Base-by-base conservation (phyloP, 2,797 vertebrate species). In the Xenentodon cancila region DNA sequence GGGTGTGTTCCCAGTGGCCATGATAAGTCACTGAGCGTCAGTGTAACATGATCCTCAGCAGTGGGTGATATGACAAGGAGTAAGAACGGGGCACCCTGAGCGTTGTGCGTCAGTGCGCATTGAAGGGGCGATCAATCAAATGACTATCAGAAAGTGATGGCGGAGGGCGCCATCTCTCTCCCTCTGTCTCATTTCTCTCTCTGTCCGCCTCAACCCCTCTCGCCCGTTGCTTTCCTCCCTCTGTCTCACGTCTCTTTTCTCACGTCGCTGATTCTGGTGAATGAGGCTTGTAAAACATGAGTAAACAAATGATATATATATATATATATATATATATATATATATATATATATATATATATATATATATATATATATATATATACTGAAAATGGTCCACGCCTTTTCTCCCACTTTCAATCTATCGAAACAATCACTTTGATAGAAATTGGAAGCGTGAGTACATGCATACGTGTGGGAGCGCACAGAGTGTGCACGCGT, bases 61-160 rank as follows among this genome's bases (percentile, higher is more conserved):
- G 74, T 75, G 58, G 63, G 53, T 51, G 77, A 74, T 80, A 76
- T 84, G 85, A 77, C 85, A 82, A 81, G 66, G 57, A 81, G 81
- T 67, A 55, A 25, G 65, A 76, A 69, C 66, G 49, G 68, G 79
- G 69, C 72, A 80, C 84, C 82, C 86, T 72, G 77, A 79, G 85
- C 77, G 74, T 19, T 67, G 86, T 77, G 87, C 79, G 84, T 91
- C 89, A 85, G 75, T 87, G 84, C 80, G 84, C 84, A 88, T 84
- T 84, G 87, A 88, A 79, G 72, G 72, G 80, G 79, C 78, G 73
- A 90, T 92, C 90, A 91, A 91, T 91, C 89, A 90, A 77, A 82
- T 4, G 45, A 42, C 40, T 79, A 68, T 44, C 73, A 64, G 62
- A 68, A 25, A 63, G 70, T 52, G 45, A 80, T 76, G 71, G 64